A percentile compares a stretch with the other conserved stretches of the same genome.
phyloP scores from a whole-genome alignment of 2,888 invertebrate species.

The Epinotia ramella region DNA sequence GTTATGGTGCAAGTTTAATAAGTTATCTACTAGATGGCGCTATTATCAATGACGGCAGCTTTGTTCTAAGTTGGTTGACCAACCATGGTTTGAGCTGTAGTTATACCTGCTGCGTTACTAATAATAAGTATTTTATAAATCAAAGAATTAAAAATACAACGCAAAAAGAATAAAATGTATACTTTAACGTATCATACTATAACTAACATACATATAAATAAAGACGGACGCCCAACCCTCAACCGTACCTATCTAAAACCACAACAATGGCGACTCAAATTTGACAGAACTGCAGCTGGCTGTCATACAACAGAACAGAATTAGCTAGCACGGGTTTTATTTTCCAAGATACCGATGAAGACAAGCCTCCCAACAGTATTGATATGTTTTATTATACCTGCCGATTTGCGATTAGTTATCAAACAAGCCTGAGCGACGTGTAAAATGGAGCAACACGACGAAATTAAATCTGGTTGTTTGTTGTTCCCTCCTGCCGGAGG shows the following conservation, averaged over 20 bases:
- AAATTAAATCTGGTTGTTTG: constrained; percentile 90
- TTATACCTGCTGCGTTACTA: neutral
- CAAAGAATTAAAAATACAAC: too few relatives aligned
- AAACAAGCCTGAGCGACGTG: constrained; percentile 48
- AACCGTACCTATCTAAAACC: constrained; percentile 18
- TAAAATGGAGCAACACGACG: constrained; percentile 90
- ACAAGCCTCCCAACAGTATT: constrained; percentile 26
- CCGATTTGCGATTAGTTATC: constrained; percentile 46
- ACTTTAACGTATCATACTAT: neutral
- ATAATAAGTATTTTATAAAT: too few relatives aligned
- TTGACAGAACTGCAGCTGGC: constrained; percentile 44
- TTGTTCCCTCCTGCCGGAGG: constrained; percentile 89
- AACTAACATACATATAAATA: neutral
- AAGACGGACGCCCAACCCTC: neutral
- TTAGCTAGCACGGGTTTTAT: constrained; percentile 28
- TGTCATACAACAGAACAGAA: constrained; percentile 30
- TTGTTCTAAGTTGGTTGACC: too few relatives aligned
- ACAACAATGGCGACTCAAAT: constrained; percentile 34
- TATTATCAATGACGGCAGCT: too few relatives aligned
- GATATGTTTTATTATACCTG: constrained; percentile 57
- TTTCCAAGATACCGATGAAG: constrained; percentile 28
- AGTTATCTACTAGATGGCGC: too few relatives aligned
- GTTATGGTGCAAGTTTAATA: too few relatives aligned
- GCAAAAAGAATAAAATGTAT: neutral
- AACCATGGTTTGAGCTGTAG: too few relatives aligned